Conservation (phyloP, 2,888 invertebrate species). For the Lasioglossum pauxillum region DNA sequence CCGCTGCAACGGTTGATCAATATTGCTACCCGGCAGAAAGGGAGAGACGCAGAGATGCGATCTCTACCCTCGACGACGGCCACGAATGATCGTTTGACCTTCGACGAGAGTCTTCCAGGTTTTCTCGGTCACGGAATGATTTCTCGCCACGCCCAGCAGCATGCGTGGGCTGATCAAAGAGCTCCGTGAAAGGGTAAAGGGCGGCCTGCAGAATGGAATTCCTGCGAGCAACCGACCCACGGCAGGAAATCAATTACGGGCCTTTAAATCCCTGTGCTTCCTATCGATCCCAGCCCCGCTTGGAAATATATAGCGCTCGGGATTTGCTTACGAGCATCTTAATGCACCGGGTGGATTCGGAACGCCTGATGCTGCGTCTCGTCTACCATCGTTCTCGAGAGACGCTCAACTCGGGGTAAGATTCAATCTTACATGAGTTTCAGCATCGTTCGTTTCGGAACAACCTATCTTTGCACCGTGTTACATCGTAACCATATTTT, state of each 20-base stretch:
- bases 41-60: conserved; percentile 10
- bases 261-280: conserved; percentile 40
- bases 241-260: conserved; percentile 46
- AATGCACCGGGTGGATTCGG: conserved; percentile 6
- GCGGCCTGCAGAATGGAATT: conserved; percentile 27
- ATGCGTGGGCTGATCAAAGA: conserved; percentile 29
- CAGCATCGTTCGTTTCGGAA: neutral
- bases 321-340: conserved; percentile 32
- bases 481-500: too few species aligned
- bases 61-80: conserved; percentile 14
- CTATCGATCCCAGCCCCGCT: conserved; percentile 34
- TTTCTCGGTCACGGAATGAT: conserved; percentile 22
- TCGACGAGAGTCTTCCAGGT: conserved; percentile 39
- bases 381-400: neutral
- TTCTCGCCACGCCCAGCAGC: conserved; percentile 45
- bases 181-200: conserved; percentile 50
- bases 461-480: too few species aligned
- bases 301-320: conserved; percentile 9
- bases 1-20: conserved; percentile 62
- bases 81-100: conserved; percentile 49
- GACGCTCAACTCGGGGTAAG: neutral
- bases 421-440: neutral
- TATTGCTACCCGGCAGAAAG: conserved; percentile 45
- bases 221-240: conserved; percentile 1
- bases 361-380: neutral